phyloP scores from a whole-genome alignment of 2,113 vertebrate species.

The Corythornis vintsioides region DNA sequence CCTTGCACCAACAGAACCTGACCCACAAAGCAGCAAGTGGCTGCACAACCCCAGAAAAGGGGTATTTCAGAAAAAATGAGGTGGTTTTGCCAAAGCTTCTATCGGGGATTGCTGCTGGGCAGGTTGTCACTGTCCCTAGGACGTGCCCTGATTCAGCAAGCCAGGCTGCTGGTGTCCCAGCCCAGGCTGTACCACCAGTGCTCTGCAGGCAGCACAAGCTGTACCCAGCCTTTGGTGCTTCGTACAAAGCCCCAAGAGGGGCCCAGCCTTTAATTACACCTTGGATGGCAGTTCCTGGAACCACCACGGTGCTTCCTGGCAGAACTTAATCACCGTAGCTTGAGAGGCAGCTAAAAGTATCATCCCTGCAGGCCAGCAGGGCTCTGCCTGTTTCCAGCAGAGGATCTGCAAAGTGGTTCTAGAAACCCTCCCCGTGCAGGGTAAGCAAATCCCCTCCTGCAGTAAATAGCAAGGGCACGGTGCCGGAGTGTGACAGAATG shows the following conservation, averaged over 20 bases:
- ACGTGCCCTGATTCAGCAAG: background rate
- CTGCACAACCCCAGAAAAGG: background rate
- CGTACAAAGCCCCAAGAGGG: background rate
- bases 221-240: background rate
- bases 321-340: background rate
- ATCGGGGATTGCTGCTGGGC: background rate
- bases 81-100: background rate
- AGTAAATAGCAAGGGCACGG: constrained; percentile 39
- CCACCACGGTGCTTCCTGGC: background rate
- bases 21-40: background rate
- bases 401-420: background rate
- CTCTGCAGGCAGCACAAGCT: background rate
- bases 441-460: constrained; percentile 36
- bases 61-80: background rate
- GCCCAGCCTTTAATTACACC: background rate
- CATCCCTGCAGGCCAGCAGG: background rate
- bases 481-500: constrained; percentile 16
- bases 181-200: background rate
- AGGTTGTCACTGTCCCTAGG: background rate
- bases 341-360: background rate
- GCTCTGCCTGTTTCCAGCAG: background rate
- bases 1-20: background rate
- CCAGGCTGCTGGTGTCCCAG: background rate
- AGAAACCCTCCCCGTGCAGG: background rate
- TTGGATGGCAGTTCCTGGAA: constrained; percentile 43